Percentiles rank a stretch among this genome's conserved stretches.
phyloP scores from a whole-genome alignment of 2,113 vertebrate species.

The Pithys albifrons region DNA sequence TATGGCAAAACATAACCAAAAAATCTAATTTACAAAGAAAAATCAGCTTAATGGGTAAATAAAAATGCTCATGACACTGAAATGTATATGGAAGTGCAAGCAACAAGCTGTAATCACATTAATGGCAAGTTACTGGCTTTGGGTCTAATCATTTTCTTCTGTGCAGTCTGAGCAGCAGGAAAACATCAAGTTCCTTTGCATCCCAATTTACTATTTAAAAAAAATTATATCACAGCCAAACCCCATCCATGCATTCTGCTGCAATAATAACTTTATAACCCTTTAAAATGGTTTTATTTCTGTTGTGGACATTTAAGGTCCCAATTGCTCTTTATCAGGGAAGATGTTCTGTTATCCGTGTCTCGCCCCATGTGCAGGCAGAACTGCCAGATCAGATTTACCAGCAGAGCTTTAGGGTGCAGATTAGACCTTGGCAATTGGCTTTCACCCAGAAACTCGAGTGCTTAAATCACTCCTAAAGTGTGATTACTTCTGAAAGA shows the following conservation, averaged over 20 bases:
- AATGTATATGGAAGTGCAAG: background rate
- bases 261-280: background rate
- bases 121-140: background rate
- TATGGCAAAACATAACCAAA: background rate
- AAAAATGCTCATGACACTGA: background rate
- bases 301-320: background rate
- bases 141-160: background rate
- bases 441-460: background rate
- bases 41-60: background rate
- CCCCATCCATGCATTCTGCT: background rate
- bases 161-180: background rate
- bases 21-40: background rate
- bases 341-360: accelerated
- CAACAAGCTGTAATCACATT: background rate
- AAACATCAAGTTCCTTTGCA: background rate
- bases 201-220: background rate
- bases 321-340: background rate
- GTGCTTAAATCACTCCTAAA: background rate
- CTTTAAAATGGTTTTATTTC: background rate
- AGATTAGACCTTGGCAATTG: background rate
- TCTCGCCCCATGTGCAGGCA: accelerated
- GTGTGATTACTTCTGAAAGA: background rate
- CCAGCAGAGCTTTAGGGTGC: background rate
- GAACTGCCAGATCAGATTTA: background rate
- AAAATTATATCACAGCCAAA: background rate